These are phyloP conservation scores for Microchrysa polita DNA, from an alignment of 2,888 invertebrate species.

Conservation along the genomic window DNA sequence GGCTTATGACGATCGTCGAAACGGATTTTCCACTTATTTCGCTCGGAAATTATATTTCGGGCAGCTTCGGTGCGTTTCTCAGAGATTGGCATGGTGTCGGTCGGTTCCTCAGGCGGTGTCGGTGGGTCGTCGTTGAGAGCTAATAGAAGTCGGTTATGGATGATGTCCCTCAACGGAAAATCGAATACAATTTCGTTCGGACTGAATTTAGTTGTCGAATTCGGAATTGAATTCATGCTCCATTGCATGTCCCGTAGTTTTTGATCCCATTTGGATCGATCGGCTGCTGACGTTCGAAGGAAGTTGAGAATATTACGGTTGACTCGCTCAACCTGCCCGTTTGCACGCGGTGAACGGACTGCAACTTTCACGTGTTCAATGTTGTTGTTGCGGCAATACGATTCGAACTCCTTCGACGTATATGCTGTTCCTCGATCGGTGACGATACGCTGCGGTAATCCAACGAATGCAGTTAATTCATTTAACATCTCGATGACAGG, in stretches of 20 bases:
- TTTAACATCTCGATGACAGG: constrained; percentile 9
- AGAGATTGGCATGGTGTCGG: background rate
- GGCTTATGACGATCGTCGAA: background rate
- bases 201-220: constrained; percentile 13
- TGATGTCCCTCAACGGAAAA: constrained; percentile 1
- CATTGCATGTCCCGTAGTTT: constrained; percentile 15
- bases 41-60: constrained; percentile 1
- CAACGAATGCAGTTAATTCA: background rate
- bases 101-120: constrained; percentile 50
- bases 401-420: constrained; percentile 8
- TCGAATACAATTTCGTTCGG: constrained; percentile 32
- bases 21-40: background rate
- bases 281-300: background rate
- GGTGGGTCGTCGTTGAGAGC: constrained; percentile 39
- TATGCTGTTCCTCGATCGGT: constrained; percentile 13
- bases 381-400: constrained; percentile 6
- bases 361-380: constrained; percentile 31
- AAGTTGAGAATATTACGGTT: background rate
- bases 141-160: background rate
- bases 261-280: constrained; percentile 9
- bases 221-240: constrained; percentile 11
- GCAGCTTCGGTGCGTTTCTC: constrained; percentile 11
- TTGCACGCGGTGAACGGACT: background rate
- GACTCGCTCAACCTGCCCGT: constrained; percentile 3
- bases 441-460: background rate